Evolutionary conservation across 2,888 invertebrate genomes (phyloP), one percentile per base, ranked within the genome.

Genomic region (Agriotes lineatus): DNA sequence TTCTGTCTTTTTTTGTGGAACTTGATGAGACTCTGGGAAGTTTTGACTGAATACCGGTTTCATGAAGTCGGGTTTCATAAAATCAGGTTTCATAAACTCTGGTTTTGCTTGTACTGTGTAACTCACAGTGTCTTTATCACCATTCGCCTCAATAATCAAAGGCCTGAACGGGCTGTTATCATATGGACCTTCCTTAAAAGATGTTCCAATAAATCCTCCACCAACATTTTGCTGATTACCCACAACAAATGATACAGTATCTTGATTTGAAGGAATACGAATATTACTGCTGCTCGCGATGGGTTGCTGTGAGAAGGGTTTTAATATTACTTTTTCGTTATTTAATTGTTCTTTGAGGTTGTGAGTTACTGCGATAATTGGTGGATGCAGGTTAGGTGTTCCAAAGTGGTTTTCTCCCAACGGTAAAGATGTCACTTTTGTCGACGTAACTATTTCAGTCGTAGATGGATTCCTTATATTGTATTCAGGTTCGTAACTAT

Each of bases 201-300:
- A 83, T 1, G 84, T 84, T 0, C 86, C 88, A 9, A 85, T 79
- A 14, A 84, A 85, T 7, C 64, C 77, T 1, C 78, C 81, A 25
- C 84, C 85, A 0, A 90, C 88, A 65, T 87, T 87, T 75, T 90
- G 90, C 64, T 89, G 87, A 74, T 90, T 88, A 2, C 90, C 90
- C 0, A 90, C 83, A 0, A 90, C 89, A 76, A 90, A 90, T 0
- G 89, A 88, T 0, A 90, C 89, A 0, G 88, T 89, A 66, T 90
- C 87, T 77, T 90, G 90, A 58, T 88, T 88, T 0, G 88, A 89
- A 0, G 89, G 88, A 48, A 90, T 89, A 25, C 88, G 87, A 22
- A 90, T 87, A 68, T 89, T 90, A 72, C 88, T 90, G n/a, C 88
- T 88, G 73, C 88, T 88, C 4, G 89, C 87, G 64, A 83, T 83